Evolutionary conservation across 2,888 invertebrate species (phyloP).

Genomic region (Eueremaeus valkanovi): DNA sequence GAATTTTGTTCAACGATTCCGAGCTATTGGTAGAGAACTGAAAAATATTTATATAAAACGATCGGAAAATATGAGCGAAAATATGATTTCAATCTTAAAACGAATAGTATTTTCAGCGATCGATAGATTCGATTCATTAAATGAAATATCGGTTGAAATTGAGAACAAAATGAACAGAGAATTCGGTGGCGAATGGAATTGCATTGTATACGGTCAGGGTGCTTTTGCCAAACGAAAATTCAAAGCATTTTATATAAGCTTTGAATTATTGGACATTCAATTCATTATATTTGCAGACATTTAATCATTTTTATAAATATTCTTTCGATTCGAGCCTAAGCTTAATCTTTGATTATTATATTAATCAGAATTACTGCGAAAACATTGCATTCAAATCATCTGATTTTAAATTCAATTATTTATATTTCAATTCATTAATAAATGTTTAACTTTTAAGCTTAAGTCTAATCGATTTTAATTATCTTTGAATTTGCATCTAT

Average conservation of each 20-base stretch:
- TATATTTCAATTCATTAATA: too few species aligned
- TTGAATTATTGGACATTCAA: not conserved
- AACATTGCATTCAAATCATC: too few species aligned
- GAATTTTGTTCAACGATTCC: not conserved
- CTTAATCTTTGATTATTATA: too few species aligned
- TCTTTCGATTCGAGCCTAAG: too few species aligned
- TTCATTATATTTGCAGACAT: not conserved
- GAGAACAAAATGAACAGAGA: not conserved
- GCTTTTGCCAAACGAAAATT: not conserved
- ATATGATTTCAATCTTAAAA: not conserved
- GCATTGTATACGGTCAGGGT: not conserved
- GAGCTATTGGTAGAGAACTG: not conserved
- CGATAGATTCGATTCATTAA: not conserved
- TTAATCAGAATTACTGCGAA: too few species aligned
- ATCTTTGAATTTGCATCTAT: too few species aligned
- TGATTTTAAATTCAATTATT: too few species aligned
- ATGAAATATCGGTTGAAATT: not conserved
- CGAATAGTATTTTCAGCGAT: not conserved
- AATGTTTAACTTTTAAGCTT: too few species aligned
- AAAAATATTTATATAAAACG: not conserved
- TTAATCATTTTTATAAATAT: too few species aligned
- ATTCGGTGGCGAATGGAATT: not conserved
- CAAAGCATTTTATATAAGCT: not conserved
- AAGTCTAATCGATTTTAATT: too few species aligned
- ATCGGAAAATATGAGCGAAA: not conserved